phyloP scores from a whole-genome alignment of 2,113 vertebrate species.

The Lycaon pictus region DNA sequence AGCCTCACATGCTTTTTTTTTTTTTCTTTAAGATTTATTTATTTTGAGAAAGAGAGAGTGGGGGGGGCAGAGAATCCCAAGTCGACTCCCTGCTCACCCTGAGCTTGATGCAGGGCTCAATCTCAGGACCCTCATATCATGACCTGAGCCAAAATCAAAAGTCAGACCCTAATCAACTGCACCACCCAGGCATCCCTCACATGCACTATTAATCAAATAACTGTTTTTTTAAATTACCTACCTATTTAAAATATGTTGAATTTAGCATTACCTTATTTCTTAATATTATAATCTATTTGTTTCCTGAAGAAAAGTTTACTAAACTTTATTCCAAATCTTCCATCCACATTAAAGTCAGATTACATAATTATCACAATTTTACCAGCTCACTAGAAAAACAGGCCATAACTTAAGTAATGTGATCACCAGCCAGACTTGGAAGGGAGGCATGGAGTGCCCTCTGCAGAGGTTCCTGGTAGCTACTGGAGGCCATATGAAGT shows the following conservation, averaged over 20 bases:
- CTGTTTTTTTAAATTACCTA: not conserved
- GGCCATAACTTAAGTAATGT: not conserved
- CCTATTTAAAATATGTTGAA: not conserved
- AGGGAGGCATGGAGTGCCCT: not conserved
- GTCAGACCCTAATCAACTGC: not conserved
- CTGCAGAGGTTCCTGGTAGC: not conserved
- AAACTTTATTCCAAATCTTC: not conserved
- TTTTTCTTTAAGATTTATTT: not conserved
- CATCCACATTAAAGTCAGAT: not conserved
- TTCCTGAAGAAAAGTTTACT: conserved; percentile 12
- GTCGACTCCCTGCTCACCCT: not conserved
- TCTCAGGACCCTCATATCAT: not conserved
- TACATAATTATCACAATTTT: not conserved
- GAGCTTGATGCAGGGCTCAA: not conserved
- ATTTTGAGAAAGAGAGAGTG: not conserved
- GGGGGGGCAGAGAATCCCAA: not conserved
- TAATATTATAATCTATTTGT: not conserved
- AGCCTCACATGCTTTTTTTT: not conserved
- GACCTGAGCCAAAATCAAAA: not conserved
- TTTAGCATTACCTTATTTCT: not conserved
- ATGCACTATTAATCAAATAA: not conserved
- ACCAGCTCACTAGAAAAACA: not conserved
- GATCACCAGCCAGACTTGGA: not conserved
- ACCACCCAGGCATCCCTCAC: not conserved
- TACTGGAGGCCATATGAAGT: not conserved